Conservation (phyloP, 2,797 vertebrate species). For the Coregonus ussuriensis region DNA sequence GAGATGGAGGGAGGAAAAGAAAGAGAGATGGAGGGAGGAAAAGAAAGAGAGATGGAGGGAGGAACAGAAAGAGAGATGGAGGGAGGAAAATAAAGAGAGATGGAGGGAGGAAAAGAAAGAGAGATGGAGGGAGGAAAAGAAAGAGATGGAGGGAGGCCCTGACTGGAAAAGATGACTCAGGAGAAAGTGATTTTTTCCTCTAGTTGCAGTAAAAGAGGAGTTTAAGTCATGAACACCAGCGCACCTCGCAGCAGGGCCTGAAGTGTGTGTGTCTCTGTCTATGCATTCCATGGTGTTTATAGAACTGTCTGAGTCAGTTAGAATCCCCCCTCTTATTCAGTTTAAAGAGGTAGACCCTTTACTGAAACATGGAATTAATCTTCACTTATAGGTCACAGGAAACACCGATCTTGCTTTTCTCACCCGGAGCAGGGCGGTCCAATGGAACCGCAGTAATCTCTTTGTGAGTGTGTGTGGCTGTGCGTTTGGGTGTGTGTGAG, state of each 20-base stretch:
- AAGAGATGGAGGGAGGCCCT: constrained; percentile 15
- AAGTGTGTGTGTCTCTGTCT: constrained; percentile 5
- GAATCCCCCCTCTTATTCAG: neutral
- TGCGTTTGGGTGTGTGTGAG: too few species aligned
- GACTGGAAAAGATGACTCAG: constrained; percentile 72
- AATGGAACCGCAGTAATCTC: too few species aligned
- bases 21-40: too few species aligned
- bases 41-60: too few species aligned
- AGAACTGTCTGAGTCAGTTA: constrained; percentile 40
- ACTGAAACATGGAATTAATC: constrained; percentile 52
- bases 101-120: too few species aligned
- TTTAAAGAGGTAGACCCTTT: constrained; percentile 23
- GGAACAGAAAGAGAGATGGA: too few species aligned
- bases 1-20: too few species aligned
- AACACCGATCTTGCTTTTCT: too few species aligned
- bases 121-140: constrained; percentile 1
- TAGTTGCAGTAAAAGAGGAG: constrained; percentile 43
- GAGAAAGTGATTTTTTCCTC: constrained; percentile 24
- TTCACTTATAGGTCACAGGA: too few species aligned
- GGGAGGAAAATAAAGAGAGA: too few species aligned
- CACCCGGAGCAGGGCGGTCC: too few species aligned
- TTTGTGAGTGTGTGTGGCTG: too few species aligned
- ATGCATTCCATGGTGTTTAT: constrained; percentile 50
- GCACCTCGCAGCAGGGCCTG: neutral
- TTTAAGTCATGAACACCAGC: constrained; percentile 16